Evolutionary conservation across 2,113 vertebrate genomes (phyloP).

Genomic region (Podilymbus podiceps): DNA sequence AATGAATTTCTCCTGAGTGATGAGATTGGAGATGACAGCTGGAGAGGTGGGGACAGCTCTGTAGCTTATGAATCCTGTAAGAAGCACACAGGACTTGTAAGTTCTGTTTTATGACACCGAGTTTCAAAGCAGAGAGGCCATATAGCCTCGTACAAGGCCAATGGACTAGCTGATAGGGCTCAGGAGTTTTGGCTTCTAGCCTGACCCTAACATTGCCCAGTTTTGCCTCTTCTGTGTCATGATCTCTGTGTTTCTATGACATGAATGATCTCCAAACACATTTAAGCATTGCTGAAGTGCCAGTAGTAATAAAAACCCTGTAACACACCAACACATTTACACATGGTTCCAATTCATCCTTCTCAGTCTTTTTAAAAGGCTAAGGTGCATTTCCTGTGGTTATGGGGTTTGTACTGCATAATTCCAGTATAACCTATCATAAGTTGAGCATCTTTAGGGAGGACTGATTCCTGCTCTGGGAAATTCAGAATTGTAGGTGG

Average conservation of each 20-base stretch:
- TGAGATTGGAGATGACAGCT: slow-evolving; percentile 94
- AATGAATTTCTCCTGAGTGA: slow-evolving; percentile 95
- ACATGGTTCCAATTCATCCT: background rate
- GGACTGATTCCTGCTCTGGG: background rate
- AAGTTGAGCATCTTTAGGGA: background rate
- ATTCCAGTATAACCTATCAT: background rate
- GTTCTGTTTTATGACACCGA: slow-evolving; percentile 38
- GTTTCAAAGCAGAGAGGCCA: background rate
- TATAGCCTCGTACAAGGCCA: background rate
- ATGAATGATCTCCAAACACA: background rate
- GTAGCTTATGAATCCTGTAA: slow-evolving; percentile 85
- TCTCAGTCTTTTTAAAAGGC: background rate
- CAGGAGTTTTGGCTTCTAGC: background rate
- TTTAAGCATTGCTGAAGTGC: background rate
- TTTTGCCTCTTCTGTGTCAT: background rate
- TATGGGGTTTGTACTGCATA: background rate
- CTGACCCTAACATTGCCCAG: background rate
- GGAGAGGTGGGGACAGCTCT: slow-evolving; percentile 83
- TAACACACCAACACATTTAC: background rate
- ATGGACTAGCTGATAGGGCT: background rate
- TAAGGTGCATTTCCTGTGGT: background rate
- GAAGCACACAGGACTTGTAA: slow-evolving; percentile 86
- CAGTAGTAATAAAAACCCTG: background rate
- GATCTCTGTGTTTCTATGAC: background rate
- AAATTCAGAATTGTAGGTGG: background rate